Conservation (phyloP, 2,888 invertebrate genomes). For the Scaptodrosophila latifasciaeformis region DNA sequence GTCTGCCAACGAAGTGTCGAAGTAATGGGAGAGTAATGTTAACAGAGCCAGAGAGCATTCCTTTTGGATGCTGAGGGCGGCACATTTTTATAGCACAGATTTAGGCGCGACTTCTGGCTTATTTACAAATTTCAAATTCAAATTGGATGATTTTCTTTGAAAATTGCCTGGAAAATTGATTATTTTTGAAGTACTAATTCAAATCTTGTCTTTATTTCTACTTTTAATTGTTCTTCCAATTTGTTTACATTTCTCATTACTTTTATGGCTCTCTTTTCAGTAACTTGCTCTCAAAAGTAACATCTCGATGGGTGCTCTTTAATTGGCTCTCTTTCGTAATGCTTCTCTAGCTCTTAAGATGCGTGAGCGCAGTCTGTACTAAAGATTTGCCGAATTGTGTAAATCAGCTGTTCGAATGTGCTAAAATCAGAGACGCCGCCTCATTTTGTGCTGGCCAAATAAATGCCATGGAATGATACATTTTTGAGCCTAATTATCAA, state of each 20-base stretch:
- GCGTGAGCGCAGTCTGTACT: constrained; percentile 42
- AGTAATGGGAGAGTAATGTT: too few species aligned
- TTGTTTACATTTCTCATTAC: constrained; percentile 49
- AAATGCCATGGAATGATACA: too few species aligned
- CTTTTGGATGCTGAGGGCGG: background rate
- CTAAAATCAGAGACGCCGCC: constrained; percentile 34
- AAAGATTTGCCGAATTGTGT: too few species aligned
- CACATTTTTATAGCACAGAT: background rate
- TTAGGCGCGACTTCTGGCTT: background rate
- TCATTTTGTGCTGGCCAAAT: too few species aligned
- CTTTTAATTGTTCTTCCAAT: background rate
- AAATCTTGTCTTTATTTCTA: background rate
- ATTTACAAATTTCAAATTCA: too few species aligned
- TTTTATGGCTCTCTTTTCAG: constrained; percentile 8
- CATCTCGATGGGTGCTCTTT: too few species aligned
- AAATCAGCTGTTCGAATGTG: constrained; percentile 41
- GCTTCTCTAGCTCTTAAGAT: constrained; percentile 13
- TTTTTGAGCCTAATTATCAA: too few species aligned
- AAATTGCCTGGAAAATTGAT: background rate
- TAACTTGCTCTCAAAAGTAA: constrained; percentile 28
- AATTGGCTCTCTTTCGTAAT: too few species aligned
- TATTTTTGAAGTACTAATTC: background rate
- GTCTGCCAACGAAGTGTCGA: constrained; percentile 1
- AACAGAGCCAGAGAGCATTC: background rate
- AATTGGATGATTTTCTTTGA: too few species aligned